Evolutionary conservation across 1,140 invertebrate genomes (phyloP).

Genomic region (Conus betulinus): DNA sequence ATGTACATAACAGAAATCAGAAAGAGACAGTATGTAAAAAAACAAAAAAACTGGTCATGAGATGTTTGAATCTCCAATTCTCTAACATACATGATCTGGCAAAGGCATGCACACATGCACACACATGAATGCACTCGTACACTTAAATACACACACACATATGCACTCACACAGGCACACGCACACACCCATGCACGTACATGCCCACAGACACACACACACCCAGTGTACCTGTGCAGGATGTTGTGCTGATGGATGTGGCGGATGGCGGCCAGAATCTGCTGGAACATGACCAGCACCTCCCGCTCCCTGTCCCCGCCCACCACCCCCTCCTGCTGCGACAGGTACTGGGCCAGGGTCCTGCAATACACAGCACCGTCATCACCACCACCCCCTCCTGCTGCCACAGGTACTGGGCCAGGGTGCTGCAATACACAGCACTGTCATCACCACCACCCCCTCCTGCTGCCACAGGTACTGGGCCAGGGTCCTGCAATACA

Average conservation of each 20-base stretch:
- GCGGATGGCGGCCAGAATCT: constrained; percentile 83
- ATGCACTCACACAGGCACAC: neutral
- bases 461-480: constrained; percentile 80
- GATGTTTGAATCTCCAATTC: no score
- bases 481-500: constrained; percentile 79
- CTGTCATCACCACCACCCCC: constrained; percentile 47
- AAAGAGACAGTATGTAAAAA: no score
- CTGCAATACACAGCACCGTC: constrained; percentile 63
- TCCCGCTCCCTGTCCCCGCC: constrained; percentile 78
- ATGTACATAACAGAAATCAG: no score
- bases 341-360: constrained; percentile 82
- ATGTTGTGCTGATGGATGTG: constrained; percentile 86
- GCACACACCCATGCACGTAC: neutral
- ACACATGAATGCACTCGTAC: neutral
- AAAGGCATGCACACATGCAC: neutral
- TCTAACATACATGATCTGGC: no score
- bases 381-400: no score
- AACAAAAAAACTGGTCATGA: no score
- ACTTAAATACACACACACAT: constrained; percentile 11
- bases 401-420: no score
- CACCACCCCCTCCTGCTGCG: constrained; percentile 76
- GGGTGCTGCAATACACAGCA: no score
- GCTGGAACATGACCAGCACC: constrained; percentile 82
- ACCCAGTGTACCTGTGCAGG: constrained; percentile 80
- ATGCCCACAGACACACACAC: constrained; percentile 1